phyloP scores from a whole-genome alignment of 2,888 invertebrate species.

The Teleogryllus oceanicus region DNA sequence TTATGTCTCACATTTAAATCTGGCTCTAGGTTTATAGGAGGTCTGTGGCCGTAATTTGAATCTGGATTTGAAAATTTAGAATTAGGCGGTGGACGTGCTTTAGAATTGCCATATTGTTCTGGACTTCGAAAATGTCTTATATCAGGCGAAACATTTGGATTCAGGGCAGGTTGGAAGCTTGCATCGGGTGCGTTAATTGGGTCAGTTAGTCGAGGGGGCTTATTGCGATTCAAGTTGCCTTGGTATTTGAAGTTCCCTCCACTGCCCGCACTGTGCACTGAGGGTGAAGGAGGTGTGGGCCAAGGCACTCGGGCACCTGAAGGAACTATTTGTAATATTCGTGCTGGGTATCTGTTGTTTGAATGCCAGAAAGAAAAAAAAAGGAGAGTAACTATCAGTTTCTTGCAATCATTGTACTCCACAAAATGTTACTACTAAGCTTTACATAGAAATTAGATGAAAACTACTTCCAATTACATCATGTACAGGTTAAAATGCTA shows the following conservation, averaged over 20 bases:
- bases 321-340: conserved; percentile 25
- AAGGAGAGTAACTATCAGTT: conserved; percentile 3
- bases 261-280: conserved; percentile 18
- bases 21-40: conserved; percentile 21
- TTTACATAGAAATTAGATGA: no score
- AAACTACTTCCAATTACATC: no score
- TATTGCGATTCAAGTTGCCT: conserved; percentile 18
- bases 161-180: conserved; percentile 26
- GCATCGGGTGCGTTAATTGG: conserved; percentile 26
- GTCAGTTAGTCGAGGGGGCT: not conserved
- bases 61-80: conserved; percentile 23
- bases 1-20: not conserved
- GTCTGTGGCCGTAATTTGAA: conserved; percentile 25
- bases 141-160: conserved; percentile 26
- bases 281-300: conserved; percentile 24
- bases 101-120: conserved; percentile 27
- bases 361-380: not conserved
- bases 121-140: conserved; percentile 26
- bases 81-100: conserved; percentile 29
- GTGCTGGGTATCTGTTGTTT: conserved; percentile 27
- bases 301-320: conserved; percentile 26
- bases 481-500: no score
- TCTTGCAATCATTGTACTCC: not conserved
- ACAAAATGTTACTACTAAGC: not conserved
- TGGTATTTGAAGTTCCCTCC: conserved; percentile 10